These are phyloP conservation scores for Euglossa dilemma DNA, from an alignment of 1,140 invertebrate genomes.

Conservation along the genomic window DNA sequence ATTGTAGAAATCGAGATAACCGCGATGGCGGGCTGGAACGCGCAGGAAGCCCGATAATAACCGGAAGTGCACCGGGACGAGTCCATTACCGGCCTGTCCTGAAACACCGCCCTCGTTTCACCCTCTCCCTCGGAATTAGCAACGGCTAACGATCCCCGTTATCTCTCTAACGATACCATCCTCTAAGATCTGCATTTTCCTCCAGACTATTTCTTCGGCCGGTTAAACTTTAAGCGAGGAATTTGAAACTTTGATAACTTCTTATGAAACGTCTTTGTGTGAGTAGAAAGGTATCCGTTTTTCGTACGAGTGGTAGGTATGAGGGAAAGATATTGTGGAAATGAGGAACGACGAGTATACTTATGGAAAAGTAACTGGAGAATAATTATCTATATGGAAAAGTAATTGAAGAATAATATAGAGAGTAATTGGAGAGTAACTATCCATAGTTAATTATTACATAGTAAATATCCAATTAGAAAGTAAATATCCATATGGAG, in stretches of 20 bases:
- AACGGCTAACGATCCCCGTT: slow-evolving; percentile 39
- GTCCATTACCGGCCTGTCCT: slow-evolving; percentile 56
- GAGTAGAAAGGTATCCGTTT: too few relatives aligned
- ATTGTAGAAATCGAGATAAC: slow-evolving; percentile 61
- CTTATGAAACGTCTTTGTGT: too few relatives aligned
- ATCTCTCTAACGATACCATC: slow-evolving; percentile 8
- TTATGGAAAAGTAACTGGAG: too few relatives aligned
- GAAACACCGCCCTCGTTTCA: slow-evolving; percentile 36
- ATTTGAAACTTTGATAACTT: not conserved
- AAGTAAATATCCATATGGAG: too few relatives aligned
- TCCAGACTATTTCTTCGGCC: not conserved
- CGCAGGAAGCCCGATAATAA: slow-evolving; percentile 59
- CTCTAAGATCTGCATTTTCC: not conserved
- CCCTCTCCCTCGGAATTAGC: slow-evolving; percentile 48
- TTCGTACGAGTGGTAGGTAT: too few relatives aligned
- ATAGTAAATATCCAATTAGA: too few relatives aligned
- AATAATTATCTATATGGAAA: too few relatives aligned
- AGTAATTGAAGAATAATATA: too few relatives aligned
- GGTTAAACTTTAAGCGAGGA: not conserved
- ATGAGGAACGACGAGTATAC: too few relatives aligned
- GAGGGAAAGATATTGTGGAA: too few relatives aligned
- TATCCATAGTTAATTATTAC: too few relatives aligned
- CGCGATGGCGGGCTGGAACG: slow-evolving; percentile 29
- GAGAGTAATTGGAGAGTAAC: too few relatives aligned
- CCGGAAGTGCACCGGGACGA: slow-evolving; percentile 58